These are phyloP conservation scores for Crax fasciolata DNA, from an alignment of 2,797 vertebrate genomes.

Conservation along the genomic window DNA sequence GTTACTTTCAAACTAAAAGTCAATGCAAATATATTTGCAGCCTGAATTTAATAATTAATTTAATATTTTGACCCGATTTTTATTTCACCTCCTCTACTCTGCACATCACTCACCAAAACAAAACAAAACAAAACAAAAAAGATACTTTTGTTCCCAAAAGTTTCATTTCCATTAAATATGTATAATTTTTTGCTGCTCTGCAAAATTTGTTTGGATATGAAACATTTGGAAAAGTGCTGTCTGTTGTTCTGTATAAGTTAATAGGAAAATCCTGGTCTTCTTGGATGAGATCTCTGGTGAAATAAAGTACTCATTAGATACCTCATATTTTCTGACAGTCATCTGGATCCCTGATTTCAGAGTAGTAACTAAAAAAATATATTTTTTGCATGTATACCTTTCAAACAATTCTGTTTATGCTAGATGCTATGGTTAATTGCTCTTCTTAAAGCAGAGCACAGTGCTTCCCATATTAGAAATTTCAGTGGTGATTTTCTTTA, in stretches of 20 bases:
- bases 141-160: no score
- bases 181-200: background rate
- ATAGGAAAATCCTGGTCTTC: background rate
- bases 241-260: background rate
- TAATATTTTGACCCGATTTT: background rate
- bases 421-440: background rate
- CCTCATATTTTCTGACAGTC: background rate
- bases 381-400: background rate
- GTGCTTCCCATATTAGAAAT: background rate
- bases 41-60: background rate
- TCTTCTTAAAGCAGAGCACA: background rate
- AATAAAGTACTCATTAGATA: background rate
- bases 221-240: background rate
- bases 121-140: background rate
- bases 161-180: background rate
- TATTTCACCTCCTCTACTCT: background rate
- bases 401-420: background rate
- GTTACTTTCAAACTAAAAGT: conserved; percentile 57
- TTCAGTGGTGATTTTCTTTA: accelerated
- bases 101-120: no score
- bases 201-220: background rate
- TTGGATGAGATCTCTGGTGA: background rate
- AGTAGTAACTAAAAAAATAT: background rate
- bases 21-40: conserved; percentile 6
- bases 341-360: background rate